These are phyloP conservation scores for Theonella swinhoei DNA, from an alignment of 37 sponge, comb jelly and placozoan species.

Conservation along the genomic window DNA sequence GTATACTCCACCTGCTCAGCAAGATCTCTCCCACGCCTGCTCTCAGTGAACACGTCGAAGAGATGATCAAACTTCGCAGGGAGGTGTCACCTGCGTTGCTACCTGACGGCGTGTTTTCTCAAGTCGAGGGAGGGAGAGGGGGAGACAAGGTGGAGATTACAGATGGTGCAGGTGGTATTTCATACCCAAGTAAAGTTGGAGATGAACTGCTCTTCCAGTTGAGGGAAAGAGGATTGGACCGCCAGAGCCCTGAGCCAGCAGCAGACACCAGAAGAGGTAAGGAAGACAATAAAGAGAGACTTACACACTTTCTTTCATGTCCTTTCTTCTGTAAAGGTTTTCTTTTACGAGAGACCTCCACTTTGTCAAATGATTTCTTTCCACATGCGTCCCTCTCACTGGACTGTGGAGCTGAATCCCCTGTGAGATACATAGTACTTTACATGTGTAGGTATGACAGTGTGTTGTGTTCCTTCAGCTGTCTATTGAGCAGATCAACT, in stretches of 20 bases:
- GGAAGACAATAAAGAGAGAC: background rate
- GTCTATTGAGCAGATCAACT: slow-evolving; percentile 39
- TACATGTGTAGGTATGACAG: too few species aligned
- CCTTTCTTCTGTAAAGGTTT: background rate
- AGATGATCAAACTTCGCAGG: slow-evolving; percentile 12
- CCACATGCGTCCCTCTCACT: slow-evolving; percentile 38
- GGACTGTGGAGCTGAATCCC: slow-evolving; percentile 47
- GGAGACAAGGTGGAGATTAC: background rate
- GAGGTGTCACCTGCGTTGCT: slow-evolving; percentile 13
- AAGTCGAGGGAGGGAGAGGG: too few species aligned
- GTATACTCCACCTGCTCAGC: slow-evolving; percentile 30
- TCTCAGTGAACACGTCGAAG: slow-evolving; percentile 20
- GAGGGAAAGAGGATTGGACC: slow-evolving; percentile 17
- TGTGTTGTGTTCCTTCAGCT: slow-evolving; percentile 1
- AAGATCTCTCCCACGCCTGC: slow-evolving; percentile 3
- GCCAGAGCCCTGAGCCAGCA: slow-evolving; percentile 15
- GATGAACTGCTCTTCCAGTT: slow-evolving; percentile 18
- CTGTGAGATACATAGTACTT: background rate
- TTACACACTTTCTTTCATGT: background rate
- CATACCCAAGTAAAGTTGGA: background rate
- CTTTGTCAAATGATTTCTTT: slow-evolving; percentile 7
- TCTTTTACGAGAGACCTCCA: slow-evolving; percentile 19
- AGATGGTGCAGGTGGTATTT: background rate
- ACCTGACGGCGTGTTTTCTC: slow-evolving; percentile 23
- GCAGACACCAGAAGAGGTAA: background rate